Evolutionary conservation across 2,113 vertebrate species (phyloP).

Genomic region (Muntiacus muntjak): DNA sequence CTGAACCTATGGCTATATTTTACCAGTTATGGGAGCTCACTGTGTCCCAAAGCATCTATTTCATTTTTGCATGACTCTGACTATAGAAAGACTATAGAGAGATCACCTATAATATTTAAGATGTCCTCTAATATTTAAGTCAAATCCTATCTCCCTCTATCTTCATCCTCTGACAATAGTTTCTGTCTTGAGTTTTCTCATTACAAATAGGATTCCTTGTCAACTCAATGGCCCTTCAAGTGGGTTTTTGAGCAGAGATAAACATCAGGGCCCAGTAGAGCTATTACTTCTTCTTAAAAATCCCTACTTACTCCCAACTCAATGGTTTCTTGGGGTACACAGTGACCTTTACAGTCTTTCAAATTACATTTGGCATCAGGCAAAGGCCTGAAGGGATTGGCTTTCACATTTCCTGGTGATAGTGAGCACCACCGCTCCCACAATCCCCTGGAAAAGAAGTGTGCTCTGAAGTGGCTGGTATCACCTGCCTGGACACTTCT

Average conservation of each 20-base stretch:
- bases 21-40: background rate
- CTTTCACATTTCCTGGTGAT: background rate
- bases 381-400: no score
- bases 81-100: background rate
- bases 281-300: no score
- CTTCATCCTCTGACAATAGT: background rate
- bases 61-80: background rate
- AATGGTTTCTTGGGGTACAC: no score
- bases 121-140: background rate
- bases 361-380: no score
- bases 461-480: background rate
- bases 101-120: background rate
- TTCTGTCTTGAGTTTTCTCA: background rate
- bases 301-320: no score
- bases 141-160: background rate
- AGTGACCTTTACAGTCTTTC: no score
- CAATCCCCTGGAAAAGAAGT: background rate
- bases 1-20: background rate
- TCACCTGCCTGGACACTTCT: accelerated
- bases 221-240: no score
- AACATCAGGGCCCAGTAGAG: no score
- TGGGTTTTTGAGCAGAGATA: no score
- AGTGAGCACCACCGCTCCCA: background rate
- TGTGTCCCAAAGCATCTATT: background rate
- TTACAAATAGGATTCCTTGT: background rate